A percentile compares a stretch with the other conserved stretches of the same genome.
These are phyloP conservation scores for Aradophagus sp. DNA, from an alignment of 1,140 invertebrate species.

Conservation along the genomic window DNA sequence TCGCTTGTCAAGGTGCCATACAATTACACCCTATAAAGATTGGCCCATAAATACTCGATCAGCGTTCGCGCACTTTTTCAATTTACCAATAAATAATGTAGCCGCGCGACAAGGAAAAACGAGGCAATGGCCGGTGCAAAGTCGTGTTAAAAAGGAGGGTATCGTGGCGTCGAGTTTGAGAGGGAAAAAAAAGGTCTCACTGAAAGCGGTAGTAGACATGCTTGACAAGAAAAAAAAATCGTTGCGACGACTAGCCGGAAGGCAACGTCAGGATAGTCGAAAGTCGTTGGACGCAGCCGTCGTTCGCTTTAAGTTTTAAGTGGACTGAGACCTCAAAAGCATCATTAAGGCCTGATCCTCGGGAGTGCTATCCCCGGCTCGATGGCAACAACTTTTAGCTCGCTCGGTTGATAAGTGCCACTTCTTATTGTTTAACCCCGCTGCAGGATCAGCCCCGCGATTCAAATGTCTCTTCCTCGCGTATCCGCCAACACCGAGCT, in stretches of 20 bases:
- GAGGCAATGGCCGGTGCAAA: slow-evolving; percentile 21
- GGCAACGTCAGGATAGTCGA: slow-evolving; percentile 58
- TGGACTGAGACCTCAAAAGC: slow-evolving; percentile 59
- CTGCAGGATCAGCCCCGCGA: slow-evolving; percentile 24
- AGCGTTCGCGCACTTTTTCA: neutral
- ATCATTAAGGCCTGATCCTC: slow-evolving; percentile 59
- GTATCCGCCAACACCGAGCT: slow-evolving; percentile 12
- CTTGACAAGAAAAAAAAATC: slow-evolving; percentile 45
- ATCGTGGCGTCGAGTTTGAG: slow-evolving; percentile 31
- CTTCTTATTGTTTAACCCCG: slow-evolving; percentile 50
- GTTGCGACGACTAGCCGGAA: slow-evolving; percentile 53
- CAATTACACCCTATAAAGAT: no score
- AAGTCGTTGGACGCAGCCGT: slow-evolving; percentile 60
- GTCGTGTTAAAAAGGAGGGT: slow-evolving; percentile 29
- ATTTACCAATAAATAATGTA: slow-evolving; percentile 52
- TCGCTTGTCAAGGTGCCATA: no score
- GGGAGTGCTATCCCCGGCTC: slow-evolving; percentile 40
- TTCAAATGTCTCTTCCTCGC: slow-evolving; percentile 15
- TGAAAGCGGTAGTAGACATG: slow-evolving; percentile 42
- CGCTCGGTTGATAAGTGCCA: slow-evolving; percentile 44
- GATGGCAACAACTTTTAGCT: slow-evolving; percentile 52
- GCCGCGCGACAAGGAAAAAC: slow-evolving; percentile 13
- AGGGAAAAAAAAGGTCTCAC: slow-evolving; percentile 31
- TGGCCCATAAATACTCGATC: neutral
- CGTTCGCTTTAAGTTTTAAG: slow-evolving; percentile 62